A percentile compares a stretch with the other conserved stretches of the same genome.
phyloP scores from a whole-genome alignment of 2,888 invertebrate genomes.

The Neoascia interrupta region DNA sequence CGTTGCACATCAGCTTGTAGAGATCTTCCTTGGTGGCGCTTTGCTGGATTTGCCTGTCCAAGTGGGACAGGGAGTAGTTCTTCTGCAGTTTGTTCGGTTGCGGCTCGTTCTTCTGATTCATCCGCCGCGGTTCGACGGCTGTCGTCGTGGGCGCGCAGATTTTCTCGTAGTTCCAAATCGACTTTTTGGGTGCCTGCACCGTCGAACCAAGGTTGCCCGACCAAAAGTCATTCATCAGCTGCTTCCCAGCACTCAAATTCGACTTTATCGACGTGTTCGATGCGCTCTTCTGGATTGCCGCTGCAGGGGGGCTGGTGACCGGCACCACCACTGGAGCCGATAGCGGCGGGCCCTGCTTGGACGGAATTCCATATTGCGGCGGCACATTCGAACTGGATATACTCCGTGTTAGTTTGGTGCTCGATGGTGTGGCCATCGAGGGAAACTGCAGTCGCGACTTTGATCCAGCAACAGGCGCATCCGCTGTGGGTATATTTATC shows the following conservation, averaged over 20 bases:
- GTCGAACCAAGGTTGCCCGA: conserved; percentile 77
- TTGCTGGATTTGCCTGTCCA: conserved; percentile 78
- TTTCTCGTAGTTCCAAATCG: conserved; percentile 79
- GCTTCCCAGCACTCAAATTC: conserved; percentile 77
- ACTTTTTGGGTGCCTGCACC: conserved; percentile 76
- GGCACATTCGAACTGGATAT: conserved; percentile 78
- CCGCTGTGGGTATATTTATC: conserved; percentile 59
- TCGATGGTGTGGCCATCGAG: conserved; percentile 71
- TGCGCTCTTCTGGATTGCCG: conserved; percentile 69
- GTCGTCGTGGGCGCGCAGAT: conserved; percentile 73
- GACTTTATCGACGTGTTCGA: conserved; percentile 74
- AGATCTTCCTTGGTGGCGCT: conserved; percentile 79
- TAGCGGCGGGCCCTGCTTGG: conserved; percentile 57
- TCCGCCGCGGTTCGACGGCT: neutral
- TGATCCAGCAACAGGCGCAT: conserved; percentile 56
- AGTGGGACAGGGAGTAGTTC: conserved; percentile 78
- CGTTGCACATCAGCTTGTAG: conserved; percentile 79
- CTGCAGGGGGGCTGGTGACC: conserved; percentile 2
- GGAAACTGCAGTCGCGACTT: conserved; percentile 76
- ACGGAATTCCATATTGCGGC: conserved; percentile 57
- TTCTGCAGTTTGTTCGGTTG: conserved; percentile 75
- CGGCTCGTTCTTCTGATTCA: conserved; percentile 73
- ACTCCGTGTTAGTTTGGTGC: conserved; percentile 76
- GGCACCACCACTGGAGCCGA: conserved; percentile 52
- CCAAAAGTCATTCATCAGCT: conserved; percentile 79